Percentiles rank a stretch among this genome's conserved stretches.
phyloP scores from a whole-genome alignment of 2,113 vertebrate species.

The Xiphophorus couchianus region DNA sequence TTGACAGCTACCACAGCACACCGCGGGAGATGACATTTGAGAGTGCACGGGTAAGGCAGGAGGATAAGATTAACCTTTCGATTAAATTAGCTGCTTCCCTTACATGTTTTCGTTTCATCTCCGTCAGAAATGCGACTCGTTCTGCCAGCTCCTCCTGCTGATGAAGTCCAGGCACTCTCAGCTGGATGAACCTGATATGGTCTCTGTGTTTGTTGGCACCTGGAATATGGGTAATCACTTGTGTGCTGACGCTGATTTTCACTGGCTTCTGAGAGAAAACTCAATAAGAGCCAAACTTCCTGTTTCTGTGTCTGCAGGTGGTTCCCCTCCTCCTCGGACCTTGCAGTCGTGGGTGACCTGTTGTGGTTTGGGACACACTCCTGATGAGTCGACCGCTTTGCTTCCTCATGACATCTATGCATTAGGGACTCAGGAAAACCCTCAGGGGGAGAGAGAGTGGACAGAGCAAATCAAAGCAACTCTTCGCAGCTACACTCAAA shows the following conservation, averaged over 20 bases:
- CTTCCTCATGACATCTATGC: slow-evolving; percentile 88
- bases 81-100: background rate
- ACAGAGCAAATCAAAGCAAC: slow-evolving; percentile 82
- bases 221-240: slow-evolving; percentile 89
- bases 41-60: slow-evolving; percentile 71
- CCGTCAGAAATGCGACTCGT: slow-evolving; percentile 85
- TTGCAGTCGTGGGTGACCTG: slow-evolving; percentile 87
- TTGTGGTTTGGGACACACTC: slow-evolving; percentile 82
- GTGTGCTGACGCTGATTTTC: background rate
- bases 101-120: slow-evolving; percentile 17
- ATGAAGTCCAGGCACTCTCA: slow-evolving; percentile 84
- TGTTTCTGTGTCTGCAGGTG: slow-evolving; percentile 70
- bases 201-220: slow-evolving; percentile 87
- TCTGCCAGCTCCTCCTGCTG: slow-evolving; percentile 87
- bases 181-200: slow-evolving; percentile 82
- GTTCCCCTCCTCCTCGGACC: slow-evolving; percentile 80
- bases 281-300: background rate
- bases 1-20: slow-evolving; percentile 80
- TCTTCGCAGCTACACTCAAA: slow-evolving; percentile 80
- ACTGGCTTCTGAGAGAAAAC: background rate
- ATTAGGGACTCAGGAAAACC: slow-evolving; percentile 89
- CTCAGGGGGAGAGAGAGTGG: slow-evolving; percentile 89
- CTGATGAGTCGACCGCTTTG: slow-evolving; percentile 78
- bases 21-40: slow-evolving; percentile 85
- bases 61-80: background rate